Evolutionary conservation across 2,797 vertebrate species (phyloP).

Genomic region (Lithobates sylvaticus): DNA sequence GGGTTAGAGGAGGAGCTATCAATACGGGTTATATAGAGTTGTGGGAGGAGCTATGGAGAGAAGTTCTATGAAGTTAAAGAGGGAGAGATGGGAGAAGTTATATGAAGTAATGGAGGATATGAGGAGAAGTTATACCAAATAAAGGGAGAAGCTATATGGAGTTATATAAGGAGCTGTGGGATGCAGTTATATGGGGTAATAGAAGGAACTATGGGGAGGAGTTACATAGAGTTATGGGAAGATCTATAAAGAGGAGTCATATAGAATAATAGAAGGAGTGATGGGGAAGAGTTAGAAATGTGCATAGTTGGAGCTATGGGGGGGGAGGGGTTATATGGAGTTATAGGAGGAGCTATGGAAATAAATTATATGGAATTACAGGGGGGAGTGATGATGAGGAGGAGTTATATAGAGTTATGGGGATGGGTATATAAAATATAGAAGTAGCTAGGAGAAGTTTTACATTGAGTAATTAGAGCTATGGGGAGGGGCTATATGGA

Average conservation of each 20-base stretch:
- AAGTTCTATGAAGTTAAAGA: not conserved
- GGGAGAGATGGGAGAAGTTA: not conserved
- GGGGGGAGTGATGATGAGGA: not conserved
- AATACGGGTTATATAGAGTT: not conserved
- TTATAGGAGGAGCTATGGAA: not conserved
- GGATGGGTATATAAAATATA: not conserved
- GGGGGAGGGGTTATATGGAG: not conserved
- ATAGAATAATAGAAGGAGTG: not conserved
- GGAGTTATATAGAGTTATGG: not conserved
- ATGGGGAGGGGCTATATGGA: not conserved
- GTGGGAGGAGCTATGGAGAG: not conserved
- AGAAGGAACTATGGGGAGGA: not conserved
- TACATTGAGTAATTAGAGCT: not conserved
- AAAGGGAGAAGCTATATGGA: not conserved
- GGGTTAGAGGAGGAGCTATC: conserved; percentile 4
- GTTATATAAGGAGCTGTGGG: not conserved
- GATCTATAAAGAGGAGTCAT: not conserved
- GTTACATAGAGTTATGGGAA: not conserved
- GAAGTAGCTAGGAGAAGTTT: no score
- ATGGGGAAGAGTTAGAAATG: no score
- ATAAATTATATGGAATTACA: not conserved
- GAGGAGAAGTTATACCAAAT: no score
- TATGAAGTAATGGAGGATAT: no score
- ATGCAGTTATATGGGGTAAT: not conserved
- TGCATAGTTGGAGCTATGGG: not conserved